phyloP scores from a whole-genome alignment of 2,797 vertebrate genomes.

The Gallinago solitaria region DNA sequence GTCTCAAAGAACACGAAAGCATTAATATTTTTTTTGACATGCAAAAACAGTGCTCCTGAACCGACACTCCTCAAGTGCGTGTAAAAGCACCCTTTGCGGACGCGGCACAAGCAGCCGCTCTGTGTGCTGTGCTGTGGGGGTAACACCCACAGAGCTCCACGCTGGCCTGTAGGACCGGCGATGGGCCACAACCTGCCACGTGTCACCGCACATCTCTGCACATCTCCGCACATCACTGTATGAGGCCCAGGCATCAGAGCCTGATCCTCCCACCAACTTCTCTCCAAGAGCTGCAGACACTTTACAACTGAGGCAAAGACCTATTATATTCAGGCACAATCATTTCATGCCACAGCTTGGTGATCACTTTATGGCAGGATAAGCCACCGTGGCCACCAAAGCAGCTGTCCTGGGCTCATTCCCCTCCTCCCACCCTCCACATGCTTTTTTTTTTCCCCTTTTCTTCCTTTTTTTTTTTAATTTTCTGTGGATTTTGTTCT shows the following conservation, averaged over 20 bases:
- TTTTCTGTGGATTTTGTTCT: not conserved
- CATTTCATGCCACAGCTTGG: not conserved
- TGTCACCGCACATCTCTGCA: rapidly evolving
- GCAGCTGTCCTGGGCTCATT: not conserved
- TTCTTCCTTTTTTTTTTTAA: no score
- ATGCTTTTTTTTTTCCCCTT: rapidly evolving
- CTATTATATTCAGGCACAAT: not conserved
- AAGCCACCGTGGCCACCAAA: constrained; percentile 21
- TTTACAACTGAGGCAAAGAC: not conserved
- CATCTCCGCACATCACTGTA: rapidly evolving
- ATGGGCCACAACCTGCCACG: rapidly evolving
- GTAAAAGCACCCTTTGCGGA: not conserved
- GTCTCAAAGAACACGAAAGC: not conserved
- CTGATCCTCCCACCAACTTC: not conserved
- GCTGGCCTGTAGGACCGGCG: rapidly evolving
- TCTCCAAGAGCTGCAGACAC: not conserved
- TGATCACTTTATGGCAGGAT: not conserved
- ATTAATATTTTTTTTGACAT: not conserved
- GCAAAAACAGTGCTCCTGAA: not conserved
- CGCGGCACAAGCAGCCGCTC: not conserved
- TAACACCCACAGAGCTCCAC: not conserved
- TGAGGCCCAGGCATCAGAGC: not conserved
- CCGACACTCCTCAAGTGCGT: not conserved
- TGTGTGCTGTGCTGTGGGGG: not conserved
- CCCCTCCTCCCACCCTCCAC: not conserved